Percentiles rank a stretch among this genome's conserved stretches.
These are phyloP conservation scores for Nothocercus nigrocapillus DNA, from an alignment of 2,113 vertebrate genomes.

Conservation along the genomic window DNA sequence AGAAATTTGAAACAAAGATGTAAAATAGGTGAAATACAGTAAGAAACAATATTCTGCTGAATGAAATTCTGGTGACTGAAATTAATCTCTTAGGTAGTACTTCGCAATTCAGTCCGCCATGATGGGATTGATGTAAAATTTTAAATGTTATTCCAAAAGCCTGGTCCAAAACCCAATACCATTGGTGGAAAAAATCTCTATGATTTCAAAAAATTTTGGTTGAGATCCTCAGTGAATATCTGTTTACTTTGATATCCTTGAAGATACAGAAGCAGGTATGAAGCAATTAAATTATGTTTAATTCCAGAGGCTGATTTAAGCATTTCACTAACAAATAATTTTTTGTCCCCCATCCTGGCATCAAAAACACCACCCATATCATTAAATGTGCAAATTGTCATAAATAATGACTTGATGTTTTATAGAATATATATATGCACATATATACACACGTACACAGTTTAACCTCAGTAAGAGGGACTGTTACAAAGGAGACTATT, in stretches of 20 bases:
- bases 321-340: neutral
- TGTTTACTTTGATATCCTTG: neutral
- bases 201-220: neutral
- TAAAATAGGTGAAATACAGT: neutral
- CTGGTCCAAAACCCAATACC: neutral
- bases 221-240: neutral
- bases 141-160: neutral
- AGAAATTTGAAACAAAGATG: neutral
- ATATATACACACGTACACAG: too few relatives aligned
- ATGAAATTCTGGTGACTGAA: neutral
- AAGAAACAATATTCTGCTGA: neutral
- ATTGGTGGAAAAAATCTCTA: neutral
- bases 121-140: neutral
- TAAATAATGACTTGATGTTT: conserved; percentile 14
- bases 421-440: neutral
- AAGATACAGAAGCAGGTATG: neutral
- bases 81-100: neutral
- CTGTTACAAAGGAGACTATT: conserved; percentile 31
- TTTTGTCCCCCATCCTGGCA: neutral
- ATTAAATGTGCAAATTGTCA: conserved; percentile 30
- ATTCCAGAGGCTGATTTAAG: conserved; percentile 51
- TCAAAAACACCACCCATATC: neutral
- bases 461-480: conserved; percentile 25
- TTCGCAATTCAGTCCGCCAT: neutral
- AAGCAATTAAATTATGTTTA: neutral